Evolutionary conservation across 1,140 invertebrate genomes (phyloP).

Genomic region (Drosophila athabasca): DNA sequence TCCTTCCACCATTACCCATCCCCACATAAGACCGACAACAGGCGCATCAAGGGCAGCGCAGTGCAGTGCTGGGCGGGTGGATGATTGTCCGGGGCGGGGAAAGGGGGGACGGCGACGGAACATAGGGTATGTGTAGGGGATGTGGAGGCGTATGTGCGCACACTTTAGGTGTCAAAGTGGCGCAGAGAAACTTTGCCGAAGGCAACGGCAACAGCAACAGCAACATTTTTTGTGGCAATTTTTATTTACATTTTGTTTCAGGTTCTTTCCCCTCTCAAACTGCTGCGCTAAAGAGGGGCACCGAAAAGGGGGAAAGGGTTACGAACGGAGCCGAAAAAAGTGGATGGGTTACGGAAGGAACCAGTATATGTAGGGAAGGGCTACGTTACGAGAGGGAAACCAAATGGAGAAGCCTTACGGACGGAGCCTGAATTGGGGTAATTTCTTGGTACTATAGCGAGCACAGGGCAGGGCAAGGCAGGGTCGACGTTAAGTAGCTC

Average conservation of each 20-base stretch:
- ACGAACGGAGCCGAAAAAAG: slow-evolving; percentile 23
- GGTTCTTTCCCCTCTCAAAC: slow-evolving; percentile 30
- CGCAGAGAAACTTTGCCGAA: slow-evolving; percentile 43
- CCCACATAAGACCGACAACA: neutral
- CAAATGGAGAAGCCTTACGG: neutral
- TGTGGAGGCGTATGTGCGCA: slow-evolving; percentile 68
- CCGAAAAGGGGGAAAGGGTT: slow-evolving; percentile 34
- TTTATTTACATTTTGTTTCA: slow-evolving; percentile 73
- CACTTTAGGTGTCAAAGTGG: slow-evolving; percentile 79
- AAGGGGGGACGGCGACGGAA: neutral
- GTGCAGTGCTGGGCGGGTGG: neutral
- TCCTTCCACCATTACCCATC: neutral
- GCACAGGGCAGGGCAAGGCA: slow-evolving; percentile 23
- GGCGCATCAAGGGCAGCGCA: slow-evolving; percentile 45
- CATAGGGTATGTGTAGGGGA: neutral
- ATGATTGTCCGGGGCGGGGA: neutral
- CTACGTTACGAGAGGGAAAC: no score
- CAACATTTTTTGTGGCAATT: slow-evolving; percentile 69
- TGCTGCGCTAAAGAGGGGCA: neutral
- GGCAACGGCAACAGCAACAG: slow-evolving; percentile 25
- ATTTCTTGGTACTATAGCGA: slow-evolving; percentile 35
- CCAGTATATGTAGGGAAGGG: slow-evolving; percentile 10
- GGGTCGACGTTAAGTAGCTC: slow-evolving; percentile 39
- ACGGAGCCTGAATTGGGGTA: slow-evolving; percentile 63
- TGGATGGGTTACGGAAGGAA: slow-evolving; percentile 13